phyloP scores from a whole-genome alignment of 2,113 vertebrate species.

The Chaetops frenatus region DNA sequence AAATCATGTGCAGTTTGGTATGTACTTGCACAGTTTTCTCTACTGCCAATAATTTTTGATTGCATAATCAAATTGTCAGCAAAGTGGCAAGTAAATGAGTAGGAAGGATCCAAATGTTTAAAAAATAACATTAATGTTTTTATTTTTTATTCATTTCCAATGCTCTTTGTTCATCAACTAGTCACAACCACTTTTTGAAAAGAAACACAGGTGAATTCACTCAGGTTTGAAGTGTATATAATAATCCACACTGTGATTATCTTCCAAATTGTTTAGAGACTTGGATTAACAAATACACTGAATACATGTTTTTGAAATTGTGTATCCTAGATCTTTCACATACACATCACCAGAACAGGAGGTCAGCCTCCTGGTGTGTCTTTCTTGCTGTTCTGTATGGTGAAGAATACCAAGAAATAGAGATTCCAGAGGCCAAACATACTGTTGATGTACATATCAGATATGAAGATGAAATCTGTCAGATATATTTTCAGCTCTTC shows the following conservation, averaged over 20 bases:
- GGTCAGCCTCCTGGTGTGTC: neutral
- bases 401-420: neutral
- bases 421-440: neutral
- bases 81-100: neutral
- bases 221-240: neutral
- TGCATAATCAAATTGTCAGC: neutral
- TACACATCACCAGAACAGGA: neutral
- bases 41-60: neutral
- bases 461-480: neutral
- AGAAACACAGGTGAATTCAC: neutral
- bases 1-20: neutral
- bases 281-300: neutral
- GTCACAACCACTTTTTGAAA: neutral
- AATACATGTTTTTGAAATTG: neutral
- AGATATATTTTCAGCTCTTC: neutral
- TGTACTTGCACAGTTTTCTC: neutral
- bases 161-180: neutral
- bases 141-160: neutral
- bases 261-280: neutral
- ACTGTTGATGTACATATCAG: neutral
- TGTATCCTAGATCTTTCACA: neutral
- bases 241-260: rapidly evolving
- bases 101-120: neutral
- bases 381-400: neutral
- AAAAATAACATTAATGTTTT: neutral